A percentile compares a stretch with the other conserved stretches of the same genome.
Conservation (phyloP, 2,113 vertebrate genomes). For the Neolamprologus devosi region DNA sequence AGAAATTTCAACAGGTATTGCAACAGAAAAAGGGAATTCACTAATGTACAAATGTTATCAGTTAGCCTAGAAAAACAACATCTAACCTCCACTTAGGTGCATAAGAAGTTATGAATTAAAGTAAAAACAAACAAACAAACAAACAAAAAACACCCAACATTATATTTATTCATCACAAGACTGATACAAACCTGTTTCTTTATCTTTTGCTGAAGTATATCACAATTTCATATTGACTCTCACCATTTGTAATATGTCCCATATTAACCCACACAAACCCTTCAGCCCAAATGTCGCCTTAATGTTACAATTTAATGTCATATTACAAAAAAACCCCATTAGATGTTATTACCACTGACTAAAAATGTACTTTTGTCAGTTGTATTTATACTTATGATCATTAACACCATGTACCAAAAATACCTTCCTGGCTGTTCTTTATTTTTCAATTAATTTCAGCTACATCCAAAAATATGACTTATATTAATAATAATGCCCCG, state of each 20-base stretch:
- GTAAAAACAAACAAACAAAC: neutral
- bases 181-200: neutral
- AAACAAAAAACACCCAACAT: neutral
- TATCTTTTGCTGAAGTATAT: neutral
- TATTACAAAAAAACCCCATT: neutral
- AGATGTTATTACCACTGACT: neutral
- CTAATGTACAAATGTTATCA: neutral
- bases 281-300: neutral
- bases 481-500: fast-evolving
- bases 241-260: neutral
- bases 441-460: neutral
- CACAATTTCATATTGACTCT: neutral
- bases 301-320: neutral
- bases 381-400: neutral
- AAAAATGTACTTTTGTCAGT: neutral
- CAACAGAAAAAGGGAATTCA: neutral
- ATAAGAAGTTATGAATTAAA: neutral
- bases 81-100: neutral
- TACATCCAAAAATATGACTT: neutral
- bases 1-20: neutral
- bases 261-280: neutral
- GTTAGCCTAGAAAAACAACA: neutral
- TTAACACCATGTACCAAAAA: neutral
- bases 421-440: neutral
- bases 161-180: neutral